Conservation (phyloP, 2,888 invertebrate genomes). For the Chymomyza caudatula region DNA sequence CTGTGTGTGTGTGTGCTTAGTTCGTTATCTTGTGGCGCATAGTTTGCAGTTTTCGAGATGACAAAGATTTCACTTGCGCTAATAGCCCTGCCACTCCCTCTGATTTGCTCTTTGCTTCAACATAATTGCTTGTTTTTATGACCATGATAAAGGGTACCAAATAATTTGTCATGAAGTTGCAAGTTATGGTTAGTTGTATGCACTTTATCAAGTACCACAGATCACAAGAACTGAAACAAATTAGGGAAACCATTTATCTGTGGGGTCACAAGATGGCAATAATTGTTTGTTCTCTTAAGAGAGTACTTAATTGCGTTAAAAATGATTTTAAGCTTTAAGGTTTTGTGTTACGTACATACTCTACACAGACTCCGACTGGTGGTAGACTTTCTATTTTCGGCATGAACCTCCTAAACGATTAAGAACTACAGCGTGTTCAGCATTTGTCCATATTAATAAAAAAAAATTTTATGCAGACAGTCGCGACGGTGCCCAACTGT, state of each 20-base stretch:
- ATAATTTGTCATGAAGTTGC: constrained; percentile 46
- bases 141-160: constrained; percentile 15
- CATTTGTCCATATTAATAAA: too few species aligned
- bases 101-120: constrained; percentile 39
- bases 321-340: too few species aligned
- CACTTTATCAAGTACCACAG: constrained; percentile 15
- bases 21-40: constrained; percentile 36
- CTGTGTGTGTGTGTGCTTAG: constrained; percentile 11
- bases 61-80: constrained; percentile 37
- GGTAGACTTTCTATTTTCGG: too few species aligned
- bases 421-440: too few species aligned
- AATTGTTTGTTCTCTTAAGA: background rate
- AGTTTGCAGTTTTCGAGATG: constrained; percentile 40
- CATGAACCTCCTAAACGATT: too few species aligned
- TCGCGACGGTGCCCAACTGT: too few species aligned
- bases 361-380: too few species aligned
- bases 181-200: constrained; percentile 29
- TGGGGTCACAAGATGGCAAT: background rate
- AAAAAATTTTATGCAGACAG: too few species aligned
- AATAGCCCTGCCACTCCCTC: constrained; percentile 25
- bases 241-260: background rate
- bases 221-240: background rate
- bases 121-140: constrained; percentile 54
- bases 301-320: background rate
- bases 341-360: too few species aligned